Base-by-base conservation (phyloP, 2,888 invertebrate species). In the Chrysodeixis includens region DNA sequence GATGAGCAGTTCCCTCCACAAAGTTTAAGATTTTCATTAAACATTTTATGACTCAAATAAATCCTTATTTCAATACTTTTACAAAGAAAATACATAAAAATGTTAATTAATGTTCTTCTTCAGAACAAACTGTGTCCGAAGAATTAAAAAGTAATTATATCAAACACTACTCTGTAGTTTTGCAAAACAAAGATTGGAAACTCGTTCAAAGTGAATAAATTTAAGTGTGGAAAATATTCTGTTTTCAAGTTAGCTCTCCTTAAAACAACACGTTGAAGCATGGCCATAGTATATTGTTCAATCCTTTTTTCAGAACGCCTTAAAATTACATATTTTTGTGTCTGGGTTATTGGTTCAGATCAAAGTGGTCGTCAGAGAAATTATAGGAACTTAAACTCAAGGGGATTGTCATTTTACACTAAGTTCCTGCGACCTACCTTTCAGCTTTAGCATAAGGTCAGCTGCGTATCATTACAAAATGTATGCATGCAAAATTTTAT, bases 91-190 rank as follows among this genome's bases (percentile, higher is more conserved):
- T 56, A 26, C 32, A 55, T 40, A 14, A 20, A 58, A 53, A 56
- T 62, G 10, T 20, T 52, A 60, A 68, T 65, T 44, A 51, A 26
- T 62, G 30, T 52, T 65, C 56, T 44, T 26, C 12, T 61, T 56
- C 32, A 18, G 53, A 60, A 56, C 40, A 22, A 53, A 6, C 57
- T 35, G 16, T 55, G 26, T 20, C n/a, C 12, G 40, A 30, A 32
- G 52, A 63, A 61, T 74, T 65, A 57, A 62, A 62, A 75, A 49
- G 30, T 44, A 32, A 57, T 61, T 61, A 61, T 44, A 55, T 53
- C 7, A 61, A 69, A 52, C 30, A 57, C 12, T 32, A 32, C n/a
- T 22, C 10, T 58, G 12, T 26, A 58, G 40, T 40, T 68, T 40
- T 32, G 9, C 18, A 53, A 61, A 63, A 58, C 12, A 56, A 54